Base-by-base conservation (phyloP, 2,888 invertebrate species). In the Eudemis profundana region DNA sequence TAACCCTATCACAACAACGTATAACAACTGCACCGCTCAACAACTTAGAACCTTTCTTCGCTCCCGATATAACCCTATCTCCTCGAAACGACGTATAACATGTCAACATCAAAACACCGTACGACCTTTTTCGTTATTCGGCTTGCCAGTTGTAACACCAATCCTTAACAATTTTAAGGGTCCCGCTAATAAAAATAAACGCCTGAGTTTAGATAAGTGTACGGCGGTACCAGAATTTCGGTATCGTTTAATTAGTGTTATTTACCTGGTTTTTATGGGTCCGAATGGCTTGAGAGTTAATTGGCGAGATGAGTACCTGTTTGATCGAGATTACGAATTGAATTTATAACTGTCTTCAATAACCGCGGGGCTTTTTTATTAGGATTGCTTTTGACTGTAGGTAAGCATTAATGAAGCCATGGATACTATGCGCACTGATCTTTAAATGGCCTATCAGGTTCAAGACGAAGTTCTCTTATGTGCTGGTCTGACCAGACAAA, bases 181-280 rank as follows among this genome's bases (percentile, higher is more conserved):
- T 64, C 33, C 64, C 57, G 64, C 56, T 64, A 59, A 64, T 70
- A 62, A 70, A 69, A 72, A 56, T 68, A 49, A 46, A 59, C 71
- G 69, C 17, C 56, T 68, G 68, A 69, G 69, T 50, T 29, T 17
- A 50, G 19, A 46, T 67, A 46, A 71, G 67, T 66, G 68, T 71
- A 49, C 29, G 54, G 42, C 49, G 23, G 42, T 57, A 46, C 42
- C 14, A 23, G 50, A 12, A 51, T n/a, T 57, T 47, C 14, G 17
- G 57, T 36, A 64, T 56, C 56, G 29, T 64, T 64, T 64, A 64
- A 59, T 64, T 57, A 57, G 57, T 53, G 53, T 54, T 62, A 27
- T 64, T 64, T 63, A 63, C 42, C 17, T 29, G 50, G 42, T 17
- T 59, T 64, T 50, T 44, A 51, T 64, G 36, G 44, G 17, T 17